Conservation (phyloP, 2,888 invertebrate species). For the Dicycla oo region DNA sequence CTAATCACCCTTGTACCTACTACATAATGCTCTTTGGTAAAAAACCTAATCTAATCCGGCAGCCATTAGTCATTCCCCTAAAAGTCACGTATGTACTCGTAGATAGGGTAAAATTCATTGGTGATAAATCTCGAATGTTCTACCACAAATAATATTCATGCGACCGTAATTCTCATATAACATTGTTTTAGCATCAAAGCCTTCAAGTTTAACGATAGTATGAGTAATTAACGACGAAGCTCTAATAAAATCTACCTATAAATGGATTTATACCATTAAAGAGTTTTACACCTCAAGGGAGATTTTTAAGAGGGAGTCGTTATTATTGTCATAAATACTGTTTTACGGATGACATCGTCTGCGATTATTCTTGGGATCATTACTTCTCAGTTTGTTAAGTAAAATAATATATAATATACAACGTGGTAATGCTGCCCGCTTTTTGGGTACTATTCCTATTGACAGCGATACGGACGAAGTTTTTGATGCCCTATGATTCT, state of each 20-base stretch:
- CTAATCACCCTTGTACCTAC: neutral
- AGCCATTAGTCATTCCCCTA: slow-evolving; percentile 22
- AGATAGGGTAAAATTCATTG: slow-evolving; percentile 34
- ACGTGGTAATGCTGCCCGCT: no score
- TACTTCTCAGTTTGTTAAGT: no score
- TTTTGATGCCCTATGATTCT: no score
- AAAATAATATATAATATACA: no score
- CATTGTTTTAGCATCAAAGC: slow-evolving; percentile 54
- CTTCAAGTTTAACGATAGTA: slow-evolving; percentile 52
- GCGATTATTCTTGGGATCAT: no score
- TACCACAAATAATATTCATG: slow-evolving; percentile 43
- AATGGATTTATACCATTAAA: slow-evolving; percentile 54
- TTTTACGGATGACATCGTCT: no score
- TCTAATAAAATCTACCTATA: slow-evolving; percentile 45
- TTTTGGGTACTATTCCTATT: no score
- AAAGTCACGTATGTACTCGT: slow-evolving; percentile 15
- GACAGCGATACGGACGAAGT: no score
- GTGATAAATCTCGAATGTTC: slow-evolving; percentile 41
- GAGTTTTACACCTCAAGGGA: slow-evolving; percentile 32
- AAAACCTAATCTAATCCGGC: slow-evolving; percentile 9
- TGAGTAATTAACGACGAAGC: slow-evolving; percentile 53
- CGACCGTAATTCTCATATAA: slow-evolving; percentile 30
- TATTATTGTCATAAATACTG: neutral
- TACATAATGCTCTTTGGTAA: neutral
- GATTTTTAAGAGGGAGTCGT: slow-evolving; percentile 12